Evolutionary conservation across 2,888 invertebrate species (phyloP), one percentile per base, ranked within the genome.

Genomic region (Drosophila pegasa): DNA sequence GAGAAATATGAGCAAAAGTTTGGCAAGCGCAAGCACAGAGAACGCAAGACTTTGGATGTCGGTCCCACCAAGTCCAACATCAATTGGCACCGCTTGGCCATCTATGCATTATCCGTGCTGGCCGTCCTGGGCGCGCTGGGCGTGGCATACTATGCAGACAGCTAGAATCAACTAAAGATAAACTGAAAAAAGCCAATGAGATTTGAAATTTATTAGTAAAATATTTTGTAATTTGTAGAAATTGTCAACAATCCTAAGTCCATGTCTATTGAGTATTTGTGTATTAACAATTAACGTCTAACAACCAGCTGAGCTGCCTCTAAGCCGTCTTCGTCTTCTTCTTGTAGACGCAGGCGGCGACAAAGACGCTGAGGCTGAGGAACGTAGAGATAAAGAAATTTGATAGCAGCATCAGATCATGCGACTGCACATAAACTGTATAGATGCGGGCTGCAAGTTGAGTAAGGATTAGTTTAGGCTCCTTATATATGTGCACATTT

Each of bases 1-100:
- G 96, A 95, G 63, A 95, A 95, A 88, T 97, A 95, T 90, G 95
- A 96, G 88, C 95, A 95, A 92, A 96, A 95, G 91, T 94, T 96
- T 73, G 94, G 94, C 27, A 95, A 95, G 41, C 95, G 95, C 82
- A 95, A 95, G 91, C 90, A 89, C 89, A 84, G 93, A 80, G 92
- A 94, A 79, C 87, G 94, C 89, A 93, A 93, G 92, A 43, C 77
- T 0, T 12, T 68, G 1, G 76, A 81, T 4, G 70, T 76, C 16
- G 78, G 80, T 66, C 65, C 76, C 20, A 67, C 73, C 10, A 72
- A 79, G 43, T 35, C 58, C 1, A 55, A 71, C 4, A 78, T 82
- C 0, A 75, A 89, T 29, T 87, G 87, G 80, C 77, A 83, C 45
- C 59, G 83, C 12, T 18, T 80, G 18, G 70, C 71, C 4, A 71